phyloP scores from a whole-genome alignment of 2,797 vertebrate genomes.

The Helarctos malayanus region DNA sequence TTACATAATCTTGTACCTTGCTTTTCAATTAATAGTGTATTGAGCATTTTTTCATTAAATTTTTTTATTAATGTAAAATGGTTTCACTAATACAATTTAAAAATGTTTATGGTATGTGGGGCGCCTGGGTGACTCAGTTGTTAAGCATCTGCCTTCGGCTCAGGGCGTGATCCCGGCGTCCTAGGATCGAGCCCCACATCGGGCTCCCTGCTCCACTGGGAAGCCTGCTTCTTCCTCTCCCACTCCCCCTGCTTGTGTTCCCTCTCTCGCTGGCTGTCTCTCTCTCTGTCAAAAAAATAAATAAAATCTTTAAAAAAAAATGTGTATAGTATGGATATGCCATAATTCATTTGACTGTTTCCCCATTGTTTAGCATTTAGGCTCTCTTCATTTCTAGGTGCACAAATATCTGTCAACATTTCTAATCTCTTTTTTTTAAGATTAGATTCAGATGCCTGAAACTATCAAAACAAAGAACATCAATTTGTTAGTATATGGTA shows the following conservation, averaged over 20 bases:
- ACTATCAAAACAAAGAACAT: conserved; percentile 1
- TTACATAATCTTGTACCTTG: not conserved
- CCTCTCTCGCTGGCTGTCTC: no score
- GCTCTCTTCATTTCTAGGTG: conserved; percentile 31
- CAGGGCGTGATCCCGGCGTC: no score
- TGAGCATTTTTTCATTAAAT: not conserved
- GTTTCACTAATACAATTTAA: not conserved
- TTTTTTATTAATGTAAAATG: not conserved
- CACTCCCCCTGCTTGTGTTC: no score
- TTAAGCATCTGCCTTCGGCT: no score
- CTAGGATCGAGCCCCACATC: no score
- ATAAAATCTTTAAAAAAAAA: no score
- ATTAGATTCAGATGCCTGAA: not conserved
- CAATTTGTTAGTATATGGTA: not conserved
- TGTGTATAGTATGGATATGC: not conserved
- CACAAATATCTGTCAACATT: not conserved
- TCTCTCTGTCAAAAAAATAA: no score
- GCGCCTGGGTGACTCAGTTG: no score
- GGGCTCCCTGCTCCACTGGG: no score
- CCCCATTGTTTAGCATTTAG: not conserved
- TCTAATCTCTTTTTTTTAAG: not conserved
- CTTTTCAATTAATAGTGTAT: not conserved
- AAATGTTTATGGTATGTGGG: not conserved
- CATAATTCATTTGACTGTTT: not conserved
- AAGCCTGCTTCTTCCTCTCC: no score